Evolutionary conservation across 1,140 invertebrate species (phyloP).

Genomic region (Drosophila watanabei): DNA sequence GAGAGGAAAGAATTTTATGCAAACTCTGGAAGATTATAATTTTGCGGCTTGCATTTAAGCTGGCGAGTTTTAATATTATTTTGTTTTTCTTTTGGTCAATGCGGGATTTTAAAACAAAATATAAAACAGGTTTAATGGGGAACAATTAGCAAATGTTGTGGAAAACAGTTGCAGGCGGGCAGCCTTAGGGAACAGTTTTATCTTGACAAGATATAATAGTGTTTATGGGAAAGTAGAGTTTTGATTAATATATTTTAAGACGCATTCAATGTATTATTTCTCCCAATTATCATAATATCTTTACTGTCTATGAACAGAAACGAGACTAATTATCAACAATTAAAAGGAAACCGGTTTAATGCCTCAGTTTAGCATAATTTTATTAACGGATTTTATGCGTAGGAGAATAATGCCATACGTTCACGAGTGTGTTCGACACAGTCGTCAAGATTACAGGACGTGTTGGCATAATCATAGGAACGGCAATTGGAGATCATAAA

Average conservation of each 20-base stretch:
- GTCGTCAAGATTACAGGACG: constrained; percentile 24
- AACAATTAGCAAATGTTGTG: not conserved
- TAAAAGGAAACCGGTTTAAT: constrained; percentile 4
- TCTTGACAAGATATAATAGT: not conserved
- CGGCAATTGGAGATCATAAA: constrained; percentile 44
- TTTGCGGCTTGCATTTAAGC: constrained; percentile 14
- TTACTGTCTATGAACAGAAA: not conserved
- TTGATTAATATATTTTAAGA: too few relatives aligned
- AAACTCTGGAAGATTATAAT: constrained; percentile 23
- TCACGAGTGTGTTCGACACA: not conserved
- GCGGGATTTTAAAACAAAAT: not conserved
- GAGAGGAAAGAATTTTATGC: constrained; percentile 11
- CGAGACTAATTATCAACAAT: constrained; percentile 3
- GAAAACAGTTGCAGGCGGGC: not conserved
- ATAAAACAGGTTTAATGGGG: not conserved
- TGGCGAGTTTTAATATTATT: not conserved
- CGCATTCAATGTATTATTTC: too few relatives aligned
- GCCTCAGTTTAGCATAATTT: constrained; percentile 30
- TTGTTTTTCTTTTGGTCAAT: not conserved
- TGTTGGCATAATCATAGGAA: constrained; percentile 32
- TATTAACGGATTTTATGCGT: not conserved
- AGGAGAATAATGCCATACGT: not conserved
- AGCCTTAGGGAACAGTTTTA: not conserved
- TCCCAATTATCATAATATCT: not conserved
- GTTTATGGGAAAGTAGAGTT: too few relatives aligned